These are phyloP conservation scores for Dascyllus trimaculatus DNA, from an alignment of 2,113 vertebrate species.

Conservation along the genomic window DNA sequence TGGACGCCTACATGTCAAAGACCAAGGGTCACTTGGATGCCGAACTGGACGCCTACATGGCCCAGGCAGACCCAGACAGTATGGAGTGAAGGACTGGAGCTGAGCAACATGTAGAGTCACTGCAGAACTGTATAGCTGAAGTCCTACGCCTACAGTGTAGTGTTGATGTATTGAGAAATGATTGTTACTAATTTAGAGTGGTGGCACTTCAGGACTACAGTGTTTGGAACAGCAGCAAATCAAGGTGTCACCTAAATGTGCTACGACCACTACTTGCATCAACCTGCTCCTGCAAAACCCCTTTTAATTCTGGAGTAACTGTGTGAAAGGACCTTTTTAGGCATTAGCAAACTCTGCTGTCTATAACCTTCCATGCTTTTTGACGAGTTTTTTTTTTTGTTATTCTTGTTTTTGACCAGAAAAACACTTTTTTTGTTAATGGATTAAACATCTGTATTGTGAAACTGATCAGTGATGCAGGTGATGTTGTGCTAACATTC, in stretches of 20 bases:
- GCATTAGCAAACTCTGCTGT: slow-evolving; percentile 29
- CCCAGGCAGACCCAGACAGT: slow-evolving; percentile 93
- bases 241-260: slow-evolving; percentile 26
- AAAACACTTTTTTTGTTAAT: slow-evolving; percentile 12
- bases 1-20: slow-evolving; percentile 99
- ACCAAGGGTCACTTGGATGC: slow-evolving; percentile 98
- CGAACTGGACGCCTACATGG: slow-evolving; percentile 98
- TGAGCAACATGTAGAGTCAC: slow-evolving; percentile 21
- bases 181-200: slow-evolving; percentile 30
- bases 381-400: not conserved
- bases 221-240: slow-evolving; percentile 24
- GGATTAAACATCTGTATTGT: not conserved
- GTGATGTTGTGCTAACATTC: not conserved
- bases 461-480: not conserved
- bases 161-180: slow-evolving; percentile 17
- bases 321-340: slow-evolving; percentile 45
- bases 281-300: slow-evolving; percentile 22
- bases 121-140: slow-evolving; percentile 34
- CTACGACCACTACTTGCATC: slow-evolving; percentile 18
- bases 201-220: slow-evolving; percentile 28
- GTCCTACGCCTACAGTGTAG: slow-evolving; percentile 32
- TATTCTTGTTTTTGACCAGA: not conserved
- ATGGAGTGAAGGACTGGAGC: slow-evolving; percentile 85
- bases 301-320: slow-evolving; percentile 24
- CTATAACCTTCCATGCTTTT: not conserved